phyloP scores from a whole-genome alignment of 2,888 invertebrate genomes.

The Dendrolimus houi region DNA sequence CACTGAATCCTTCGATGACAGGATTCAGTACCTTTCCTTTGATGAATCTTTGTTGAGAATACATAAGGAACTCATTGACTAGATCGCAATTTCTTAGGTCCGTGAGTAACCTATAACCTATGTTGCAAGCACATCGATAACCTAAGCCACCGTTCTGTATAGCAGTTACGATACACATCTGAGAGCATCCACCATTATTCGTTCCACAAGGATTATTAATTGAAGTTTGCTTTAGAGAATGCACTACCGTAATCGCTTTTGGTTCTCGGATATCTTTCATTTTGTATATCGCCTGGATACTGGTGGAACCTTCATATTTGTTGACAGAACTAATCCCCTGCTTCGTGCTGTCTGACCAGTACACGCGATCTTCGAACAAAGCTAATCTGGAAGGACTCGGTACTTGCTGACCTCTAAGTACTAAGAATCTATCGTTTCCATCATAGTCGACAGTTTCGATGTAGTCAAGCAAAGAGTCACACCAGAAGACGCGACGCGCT shows the following conservation, averaged over 20 bases:
- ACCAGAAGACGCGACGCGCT: conserved; percentile 94
- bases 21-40: conserved; percentile 94
- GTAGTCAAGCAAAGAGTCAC: conserved; percentile 95
- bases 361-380: conserved; percentile 90
- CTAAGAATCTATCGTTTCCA: conserved; percentile 87
- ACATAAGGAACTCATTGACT: conserved; percentile 93
- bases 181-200: conserved; percentile 93
- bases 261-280: conserved; percentile 88
- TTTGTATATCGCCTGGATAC: conserved; percentile 87
- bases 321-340: conserved; percentile 92
- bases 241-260: conserved; percentile 88
- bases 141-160: conserved; percentile 84
- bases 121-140: conserved; percentile 93
- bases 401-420: conserved; percentile 88
- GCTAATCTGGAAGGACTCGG: conserved; percentile 91
- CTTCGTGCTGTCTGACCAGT: conserved; percentile 94
- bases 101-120: conserved; percentile 86
- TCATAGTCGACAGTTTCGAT: conserved; percentile 97
- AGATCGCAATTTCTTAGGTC: conserved; percentile 88
- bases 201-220: conserved; percentile 89
- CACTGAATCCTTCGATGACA: conserved; percentile 92
- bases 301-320: conserved; percentile 87
- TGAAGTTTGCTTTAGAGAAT: conserved; percentile 84
- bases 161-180: conserved; percentile 94
- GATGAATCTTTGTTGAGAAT: conserved; percentile 96